Evolutionary conservation across 64 coral and sea anemone species (phyloP), one percentile per base, ranked within the genome.

Genomic region (Trachythela sp.): DNA sequence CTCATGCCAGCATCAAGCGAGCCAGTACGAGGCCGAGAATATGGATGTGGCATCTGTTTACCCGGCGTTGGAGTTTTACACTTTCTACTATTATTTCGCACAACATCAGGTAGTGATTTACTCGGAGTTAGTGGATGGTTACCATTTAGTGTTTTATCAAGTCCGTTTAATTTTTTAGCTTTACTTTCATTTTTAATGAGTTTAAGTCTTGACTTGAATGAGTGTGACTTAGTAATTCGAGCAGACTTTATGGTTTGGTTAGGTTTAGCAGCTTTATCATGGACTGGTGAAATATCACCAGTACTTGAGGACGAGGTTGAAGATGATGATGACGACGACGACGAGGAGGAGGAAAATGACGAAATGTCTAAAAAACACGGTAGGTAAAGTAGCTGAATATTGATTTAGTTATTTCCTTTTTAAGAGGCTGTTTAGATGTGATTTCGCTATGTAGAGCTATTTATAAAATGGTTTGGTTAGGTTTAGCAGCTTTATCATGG

Each of bases 181-280:
- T 80, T 30, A 38, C 33, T 80, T 35, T 80, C 75, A 80, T 35
- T 80, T 80, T 80, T 80, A 80, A 2, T 36, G 75, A 80, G 37
- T 80, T 80, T 80, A 80, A 80, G 75, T 80, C 75, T 80, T 80
- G 75, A 80, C 17, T 35, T 80, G 37, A 80, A 80, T 35, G 75
- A 80, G 75, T 80, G 75, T 18, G 75, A 80, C 35, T 80, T 80
- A 80, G 75, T 80, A 22, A 80, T 30, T 13, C 75, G 26, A 30
- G 31, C 37, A 36, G 15, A 80, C 30, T 37, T 80, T 80, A 80
- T 35, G 75, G 10, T 72, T 72, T 72, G 68, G 13, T 64, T 80
- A 36, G 75, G 37, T 80, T 35, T 39, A 80, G 75, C 32, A 34
- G 75, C 30, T 37, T 45, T 45, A 45, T 80, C 75, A 18, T 80